Conservation (phyloP, 2,888 invertebrate species). For the Ceriagrion tenellum region DNA sequence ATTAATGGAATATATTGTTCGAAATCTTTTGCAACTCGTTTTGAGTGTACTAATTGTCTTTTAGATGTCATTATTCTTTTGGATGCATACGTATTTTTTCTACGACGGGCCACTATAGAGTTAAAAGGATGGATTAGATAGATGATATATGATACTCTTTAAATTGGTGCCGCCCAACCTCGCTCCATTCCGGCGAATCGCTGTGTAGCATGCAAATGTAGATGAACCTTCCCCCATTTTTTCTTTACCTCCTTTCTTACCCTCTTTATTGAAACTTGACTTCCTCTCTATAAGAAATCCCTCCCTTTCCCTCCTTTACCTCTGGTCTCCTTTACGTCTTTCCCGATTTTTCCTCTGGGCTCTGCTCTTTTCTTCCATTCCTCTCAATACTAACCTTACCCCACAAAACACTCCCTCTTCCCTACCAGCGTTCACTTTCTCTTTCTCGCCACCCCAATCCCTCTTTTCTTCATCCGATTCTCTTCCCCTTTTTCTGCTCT, state of each 20-base stretch:
- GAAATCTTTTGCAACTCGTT: too few relatives aligned
- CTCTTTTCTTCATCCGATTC: not conserved
- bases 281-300: not conserved
- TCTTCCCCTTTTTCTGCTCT: not conserved
- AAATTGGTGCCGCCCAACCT: too few relatives aligned
- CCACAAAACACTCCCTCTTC: not conserved
- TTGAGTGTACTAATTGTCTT: too few relatives aligned
- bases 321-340: not conserved
- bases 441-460: not conserved
- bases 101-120: too few relatives aligned
- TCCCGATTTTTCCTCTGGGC: not conserved
- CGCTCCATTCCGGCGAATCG: too few relatives aligned
- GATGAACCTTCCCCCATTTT: too few relatives aligned
- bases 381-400: not conserved
- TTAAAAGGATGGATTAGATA: too few relatives aligned
- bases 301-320: not conserved
- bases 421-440: not conserved
- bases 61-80: too few relatives aligned
- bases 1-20: too few relatives aligned
- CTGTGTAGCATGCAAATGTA: too few relatives aligned
- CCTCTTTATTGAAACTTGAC: not conserved
- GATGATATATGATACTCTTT: too few relatives aligned
- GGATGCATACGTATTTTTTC: too few relatives aligned
- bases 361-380: not conserved
- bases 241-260: not conserved